These are phyloP conservation scores for Cottus gobio DNA, from an alignment of 2,113 vertebrate species.

Conservation along the genomic window DNA sequence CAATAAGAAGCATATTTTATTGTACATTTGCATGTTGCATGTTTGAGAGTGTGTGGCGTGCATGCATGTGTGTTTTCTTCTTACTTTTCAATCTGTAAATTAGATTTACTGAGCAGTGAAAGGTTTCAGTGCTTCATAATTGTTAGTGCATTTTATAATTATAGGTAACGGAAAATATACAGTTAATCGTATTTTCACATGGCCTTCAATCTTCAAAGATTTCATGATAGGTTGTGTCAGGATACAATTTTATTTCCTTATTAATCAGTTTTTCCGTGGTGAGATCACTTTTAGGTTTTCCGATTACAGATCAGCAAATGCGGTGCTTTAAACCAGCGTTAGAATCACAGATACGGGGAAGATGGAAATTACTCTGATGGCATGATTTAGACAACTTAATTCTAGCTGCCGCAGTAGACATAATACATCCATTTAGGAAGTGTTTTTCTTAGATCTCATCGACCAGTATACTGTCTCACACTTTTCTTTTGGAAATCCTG, in stretches of 20 bases:
- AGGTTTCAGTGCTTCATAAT: slow-evolving; percentile 4
- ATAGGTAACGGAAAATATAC: neutral
- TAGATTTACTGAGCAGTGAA: slow-evolving; percentile 4
- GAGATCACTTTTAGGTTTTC: neutral
- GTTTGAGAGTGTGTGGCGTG: neutral
- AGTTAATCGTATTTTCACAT: neutral
- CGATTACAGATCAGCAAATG: neutral
- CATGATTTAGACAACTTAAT: too few species aligned
- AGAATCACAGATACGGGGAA: too few species aligned
- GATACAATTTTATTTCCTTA: neutral
- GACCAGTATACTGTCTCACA: neutral
- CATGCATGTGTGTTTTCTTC: neutral
- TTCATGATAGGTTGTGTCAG: neutral
- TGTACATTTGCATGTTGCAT: neutral
- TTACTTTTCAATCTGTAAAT: slow-evolving; percentile 16
- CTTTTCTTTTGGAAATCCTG: neutral
- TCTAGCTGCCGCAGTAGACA: neutral
- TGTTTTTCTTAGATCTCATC: neutral
- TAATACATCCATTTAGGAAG: neutral
- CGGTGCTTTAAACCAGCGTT: neutral
- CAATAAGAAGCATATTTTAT: neutral
- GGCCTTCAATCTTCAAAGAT: neutral
- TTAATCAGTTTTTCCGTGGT: neutral
- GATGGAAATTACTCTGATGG: too few species aligned
- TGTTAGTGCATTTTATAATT: neutral